Conservation (phyloP, 23 tunicate genomes). For the Styela plicata region DNA sequence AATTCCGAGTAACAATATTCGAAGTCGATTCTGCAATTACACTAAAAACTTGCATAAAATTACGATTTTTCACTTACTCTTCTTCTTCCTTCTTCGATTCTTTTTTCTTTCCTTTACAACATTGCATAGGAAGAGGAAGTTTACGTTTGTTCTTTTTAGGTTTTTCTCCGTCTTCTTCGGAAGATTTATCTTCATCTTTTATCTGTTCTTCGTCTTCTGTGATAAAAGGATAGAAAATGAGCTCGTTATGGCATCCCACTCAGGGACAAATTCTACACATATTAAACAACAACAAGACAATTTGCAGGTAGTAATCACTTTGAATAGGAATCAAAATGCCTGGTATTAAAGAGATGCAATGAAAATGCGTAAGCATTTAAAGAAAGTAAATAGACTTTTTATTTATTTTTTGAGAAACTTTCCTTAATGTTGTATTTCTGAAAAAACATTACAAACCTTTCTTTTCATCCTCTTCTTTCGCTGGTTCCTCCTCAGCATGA, state of each 20-base stretch:
- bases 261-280: too few species aligned
- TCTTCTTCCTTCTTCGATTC: slow-evolving; percentile 35
- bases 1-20: neutral
- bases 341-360: too few species aligned
- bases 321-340: too few species aligned
- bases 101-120: slow-evolving; percentile 58
- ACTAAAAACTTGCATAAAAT: neutral
- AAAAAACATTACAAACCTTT: neutral
- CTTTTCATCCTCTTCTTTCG: slow-evolving; percentile 21
- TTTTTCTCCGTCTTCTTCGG: slow-evolving; percentile 27
- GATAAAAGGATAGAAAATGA: too few species aligned
- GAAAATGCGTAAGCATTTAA: too few species aligned
- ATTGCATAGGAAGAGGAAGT: slow-evolving; percentile 35
- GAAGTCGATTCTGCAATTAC: neutral
- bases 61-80: neutral
- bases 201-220: slow-evolving; percentile 13
- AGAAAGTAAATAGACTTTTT: too few species aligned
- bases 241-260: too few species aligned
- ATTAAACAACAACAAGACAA: too few species aligned
- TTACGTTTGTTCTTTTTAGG: slow-evolving; percentile 34
- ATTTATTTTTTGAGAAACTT: too few species aligned
- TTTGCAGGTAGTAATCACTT: too few species aligned
- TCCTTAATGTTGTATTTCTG: neutral
- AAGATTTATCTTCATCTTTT: slow-evolving; percentile 14
- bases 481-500: slow-evolving; percentile 66